phyloP scores from a whole-genome alignment of 2,888 invertebrate genomes.

The Phymatocera aterrima region DNA sequence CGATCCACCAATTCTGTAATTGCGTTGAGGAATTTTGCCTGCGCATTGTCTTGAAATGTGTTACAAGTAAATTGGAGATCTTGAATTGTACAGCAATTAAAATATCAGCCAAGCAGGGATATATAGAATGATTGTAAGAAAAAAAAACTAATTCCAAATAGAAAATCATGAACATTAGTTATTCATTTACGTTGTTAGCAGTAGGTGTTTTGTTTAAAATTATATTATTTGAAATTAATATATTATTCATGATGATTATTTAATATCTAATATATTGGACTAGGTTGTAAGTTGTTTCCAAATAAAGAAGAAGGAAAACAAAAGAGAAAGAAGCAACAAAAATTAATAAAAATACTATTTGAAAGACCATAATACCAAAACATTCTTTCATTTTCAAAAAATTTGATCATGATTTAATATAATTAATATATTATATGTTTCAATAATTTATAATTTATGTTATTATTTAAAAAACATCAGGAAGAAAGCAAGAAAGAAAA shows the following conservation, averaged over 20 bases:
- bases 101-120: slow-evolving; percentile 1
- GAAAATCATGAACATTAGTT: slow-evolving; percentile 40
- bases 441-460: slow-evolving; percentile 63
- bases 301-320: slow-evolving; percentile 54
- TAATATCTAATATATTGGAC: slow-evolving; percentile 73
- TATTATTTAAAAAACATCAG: slow-evolving; percentile 53
- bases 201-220: slow-evolving; percentile 71
- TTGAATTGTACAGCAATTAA: slow-evolving; percentile 6
- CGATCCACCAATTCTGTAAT: not conserved
- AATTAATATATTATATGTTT: too few species aligned
- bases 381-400: slow-evolving; percentile 60
- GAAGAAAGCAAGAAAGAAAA: slow-evolving; percentile 49
- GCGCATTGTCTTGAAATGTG: not conserved
- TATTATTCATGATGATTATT: slow-evolving; percentile 70
- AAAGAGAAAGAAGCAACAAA: slow-evolving; percentile 48
- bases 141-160: slow-evolving; percentile 33
- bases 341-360: slow-evolving; percentile 50
- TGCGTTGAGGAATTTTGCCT: not conserved
- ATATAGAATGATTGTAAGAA: slow-evolving; percentile 20
- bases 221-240: slow-evolving; percentile 74
- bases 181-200: slow-evolving; percentile 43
- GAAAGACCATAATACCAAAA: slow-evolving; percentile 62
- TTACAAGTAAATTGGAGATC: not conserved
- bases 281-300: slow-evolving; percentile 69
- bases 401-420: slow-evolving; percentile 59